Evolutionary conservation across 2,888 invertebrate genomes (phyloP).

Genomic region (Sceliomorpha sp.): DNA sequence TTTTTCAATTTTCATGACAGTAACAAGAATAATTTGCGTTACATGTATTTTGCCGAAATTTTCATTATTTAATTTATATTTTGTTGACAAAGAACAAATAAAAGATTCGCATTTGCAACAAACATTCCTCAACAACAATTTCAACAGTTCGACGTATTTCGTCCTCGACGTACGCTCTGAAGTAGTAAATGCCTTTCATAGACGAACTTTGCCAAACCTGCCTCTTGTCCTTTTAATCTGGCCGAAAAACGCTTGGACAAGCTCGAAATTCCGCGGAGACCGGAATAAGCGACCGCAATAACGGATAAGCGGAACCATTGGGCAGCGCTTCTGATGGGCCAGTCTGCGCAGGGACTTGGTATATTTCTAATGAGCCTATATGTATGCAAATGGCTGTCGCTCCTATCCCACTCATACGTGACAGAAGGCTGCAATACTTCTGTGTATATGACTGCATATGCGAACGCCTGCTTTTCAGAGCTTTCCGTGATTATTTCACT

Average conservation of each 20-base stretch:
- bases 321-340: slow-evolving; percentile 72
- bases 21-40: too few relatives aligned
- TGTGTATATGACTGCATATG: slow-evolving; percentile 49
- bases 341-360: slow-evolving; percentile 68
- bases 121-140: too few relatives aligned
- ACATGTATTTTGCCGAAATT: too few relatives aligned
- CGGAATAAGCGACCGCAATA: slow-evolving; percentile 63
- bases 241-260: slow-evolving; percentile 46
- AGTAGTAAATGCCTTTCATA: slow-evolving; percentile 14
- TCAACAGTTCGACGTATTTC: not conserved
- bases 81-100: too few relatives aligned
- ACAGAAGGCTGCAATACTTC: slow-evolving; percentile 68
- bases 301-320: slow-evolving; percentile 78
- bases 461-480: slow-evolving; percentile 48
- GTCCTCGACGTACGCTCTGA: slow-evolving; percentile 11
- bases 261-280: slow-evolving; percentile 52
- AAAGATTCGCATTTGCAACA: too few relatives aligned
- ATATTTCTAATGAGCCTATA: slow-evolving; percentile 77
- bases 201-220: slow-evolving; percentile 31
- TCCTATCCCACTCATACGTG: slow-evolving; percentile 76
- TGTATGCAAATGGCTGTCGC: slow-evolving; percentile 80
- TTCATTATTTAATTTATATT: not conserved
- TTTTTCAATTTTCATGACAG: too few relatives aligned
- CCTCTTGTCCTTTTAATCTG: slow-evolving; percentile 36
- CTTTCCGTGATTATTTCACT: slow-evolving; percentile 47